These are phyloP conservation scores for Sisyra terminalis DNA, from an alignment of 2,888 invertebrate species.

Conservation along the genomic window DNA sequence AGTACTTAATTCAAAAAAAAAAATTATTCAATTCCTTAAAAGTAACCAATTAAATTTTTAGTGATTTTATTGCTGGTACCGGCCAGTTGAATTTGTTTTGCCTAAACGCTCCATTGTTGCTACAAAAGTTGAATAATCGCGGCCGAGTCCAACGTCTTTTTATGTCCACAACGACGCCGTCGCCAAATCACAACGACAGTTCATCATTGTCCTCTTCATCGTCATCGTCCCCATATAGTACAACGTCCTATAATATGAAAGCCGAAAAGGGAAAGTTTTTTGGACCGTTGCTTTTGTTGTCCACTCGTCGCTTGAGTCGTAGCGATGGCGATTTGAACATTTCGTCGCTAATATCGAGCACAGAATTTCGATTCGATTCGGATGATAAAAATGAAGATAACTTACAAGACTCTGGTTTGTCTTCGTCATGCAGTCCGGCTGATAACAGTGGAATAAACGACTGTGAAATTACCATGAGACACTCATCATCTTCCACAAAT, in stretches of 20 bases:
- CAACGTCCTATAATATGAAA: too few relatives aligned
- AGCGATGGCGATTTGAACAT: conserved; percentile 30
- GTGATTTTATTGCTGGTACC: conserved; percentile 32
- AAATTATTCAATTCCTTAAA: conserved; percentile 3
- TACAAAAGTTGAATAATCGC: conserved; percentile 28
- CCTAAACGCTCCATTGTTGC: conserved; percentile 25
- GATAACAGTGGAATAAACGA: not conserved
- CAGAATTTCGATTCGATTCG: not conserved
- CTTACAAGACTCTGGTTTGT: conserved; percentile 13
- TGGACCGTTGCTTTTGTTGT: conserved; percentile 6
- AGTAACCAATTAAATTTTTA: conserved; percentile 15
- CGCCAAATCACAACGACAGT: conserved; percentile 12
- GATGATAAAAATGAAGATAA: conserved; percentile 12
- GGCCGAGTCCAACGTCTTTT: conserved; percentile 24
- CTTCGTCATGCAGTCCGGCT: conserved; percentile 4
- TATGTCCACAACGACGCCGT: conserved; percentile 10
- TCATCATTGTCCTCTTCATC: not conserved
- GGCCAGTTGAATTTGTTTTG: conserved; percentile 35
- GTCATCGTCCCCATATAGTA: not conserved
- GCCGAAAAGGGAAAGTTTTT: too few relatives aligned
- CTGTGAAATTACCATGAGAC: conserved; percentile 18
- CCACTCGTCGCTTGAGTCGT: conserved; percentile 26
- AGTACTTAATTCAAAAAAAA: conserved; percentile 22
- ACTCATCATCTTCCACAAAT: conserved; percentile 19
- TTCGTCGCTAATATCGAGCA: not conserved